phyloP scores from a whole-genome alignment of 2,113 vertebrate genomes.

The Setophaga petechia region DNA sequence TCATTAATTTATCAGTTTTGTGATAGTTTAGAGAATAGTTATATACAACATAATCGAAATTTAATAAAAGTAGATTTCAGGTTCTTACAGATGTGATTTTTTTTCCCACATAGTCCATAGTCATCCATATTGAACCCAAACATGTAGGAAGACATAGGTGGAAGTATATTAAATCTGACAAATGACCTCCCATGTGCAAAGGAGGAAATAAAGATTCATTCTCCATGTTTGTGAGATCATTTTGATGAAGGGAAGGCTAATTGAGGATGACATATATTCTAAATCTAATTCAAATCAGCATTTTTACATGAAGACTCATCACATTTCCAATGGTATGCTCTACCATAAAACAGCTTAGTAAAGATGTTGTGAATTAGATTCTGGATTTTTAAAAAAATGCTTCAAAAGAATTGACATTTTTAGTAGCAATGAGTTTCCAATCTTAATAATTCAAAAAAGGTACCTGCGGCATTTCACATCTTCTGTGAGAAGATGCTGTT shows the following conservation, averaged over 20 bases:
- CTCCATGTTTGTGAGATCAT: constrained; percentile 82
- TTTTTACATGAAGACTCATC: constrained; percentile 86
- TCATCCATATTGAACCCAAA: constrained; percentile 77
- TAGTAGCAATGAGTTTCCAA: constrained; percentile 70
- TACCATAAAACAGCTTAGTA: constrained; percentile 78
- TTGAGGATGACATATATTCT: constrained; percentile 82
- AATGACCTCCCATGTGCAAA: constrained; percentile 85
- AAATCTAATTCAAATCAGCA: constrained; percentile 85
- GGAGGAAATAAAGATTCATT: constrained; percentile 87
- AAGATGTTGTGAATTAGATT: constrained; percentile 78
- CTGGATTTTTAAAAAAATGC: constrained; percentile 60
- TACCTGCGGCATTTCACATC: constrained; percentile 46
- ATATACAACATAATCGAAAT: neutral
- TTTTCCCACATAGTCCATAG: constrained; percentile 47
- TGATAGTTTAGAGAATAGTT: neutral
- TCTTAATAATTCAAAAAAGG: constrained; percentile 52
- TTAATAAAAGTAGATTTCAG: constrained; percentile 56
- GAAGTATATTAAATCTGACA: constrained; percentile 84
- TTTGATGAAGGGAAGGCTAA: constrained; percentile 83
- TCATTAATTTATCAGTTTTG: neutral
- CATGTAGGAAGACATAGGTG: constrained; percentile 78
- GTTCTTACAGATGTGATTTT: constrained; percentile 32
- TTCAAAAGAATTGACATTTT: constrained; percentile 76
- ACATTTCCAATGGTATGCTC: constrained; percentile 74
- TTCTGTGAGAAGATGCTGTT: constrained; percentile 26